Evolutionary conservation across 1,140 invertebrate species (phyloP), one percentile per base, ranked within the genome.

Genomic region (Bombus consobrinus): DNA sequence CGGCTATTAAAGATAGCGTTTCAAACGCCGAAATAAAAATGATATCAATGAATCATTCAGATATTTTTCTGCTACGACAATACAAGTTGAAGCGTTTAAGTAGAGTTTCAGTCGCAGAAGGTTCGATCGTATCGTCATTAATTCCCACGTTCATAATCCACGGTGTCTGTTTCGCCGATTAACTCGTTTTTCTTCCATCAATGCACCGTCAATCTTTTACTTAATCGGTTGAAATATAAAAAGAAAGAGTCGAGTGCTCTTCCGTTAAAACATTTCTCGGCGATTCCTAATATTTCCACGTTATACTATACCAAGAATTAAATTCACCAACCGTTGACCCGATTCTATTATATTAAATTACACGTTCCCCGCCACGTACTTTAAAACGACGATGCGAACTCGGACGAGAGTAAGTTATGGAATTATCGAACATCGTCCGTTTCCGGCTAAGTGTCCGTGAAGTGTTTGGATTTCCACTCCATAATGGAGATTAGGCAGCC

Each of bases 401-500:
- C 28, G 25, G 66, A 6, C 39, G 25, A 28, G 25, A 28, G 71
- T 78, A 84, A 71, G 59, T 84, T 84, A 84, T 68, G 75, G 43
- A 77, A 83, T 78, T 77, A 78, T 83, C 82, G 82, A 71, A n/a
- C 75, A 47, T 22, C 72, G 41, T 53, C 59, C 32, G 9, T 39
- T 39, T 39, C 72, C 34, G 62, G 74, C 47, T 84, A 84, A 84
- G 82, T 84, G 82, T 84, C 37, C 47, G 41, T 25, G 66, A 84
- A 84, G 82, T 84, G 82, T 84, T 84, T 78, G 82, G 34, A 69
- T 66, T 53, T 84, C 75, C 82, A 79, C 71, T 71, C 22, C 64
- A 43, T 84, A 84, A 84, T 84, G 82, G 82, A 84, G 75, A 84
- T 84, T 78, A 78, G 75, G 28, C 75, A 84, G 47, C 47, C 81